These are phyloP conservation scores for Sciurus niger DNA, from an alignment of 2,113 vertebrate genomes.

Conservation along the genomic window DNA sequence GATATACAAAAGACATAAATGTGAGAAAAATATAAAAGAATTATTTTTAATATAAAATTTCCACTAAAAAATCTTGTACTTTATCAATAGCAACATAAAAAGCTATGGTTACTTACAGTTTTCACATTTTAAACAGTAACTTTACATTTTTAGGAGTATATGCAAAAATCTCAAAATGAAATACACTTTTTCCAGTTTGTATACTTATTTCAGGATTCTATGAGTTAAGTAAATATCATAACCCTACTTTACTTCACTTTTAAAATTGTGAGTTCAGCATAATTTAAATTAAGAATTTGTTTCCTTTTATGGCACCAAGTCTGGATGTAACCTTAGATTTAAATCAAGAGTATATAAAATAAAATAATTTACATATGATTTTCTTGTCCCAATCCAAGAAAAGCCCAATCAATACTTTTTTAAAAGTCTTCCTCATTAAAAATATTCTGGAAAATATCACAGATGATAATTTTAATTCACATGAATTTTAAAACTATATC, in stretches of 20 bases:
- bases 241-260: not conserved
- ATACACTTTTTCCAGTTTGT: not conserved
- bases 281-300: slow-evolving; percentile 56
- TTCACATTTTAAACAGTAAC: slow-evolving; percentile 24
- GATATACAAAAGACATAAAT: not conserved
- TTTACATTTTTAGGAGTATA: not conserved
- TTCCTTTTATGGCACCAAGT: slow-evolving; percentile 9
- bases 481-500: slow-evolving; percentile 74
- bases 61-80: slow-evolving; percentile 15
- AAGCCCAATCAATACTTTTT: slow-evolving; percentile 50
- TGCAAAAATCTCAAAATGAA: not conserved
- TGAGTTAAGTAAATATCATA: not conserved
- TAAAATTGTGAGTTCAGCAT: slow-evolving; percentile 2
- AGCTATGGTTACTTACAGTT: not conserved
- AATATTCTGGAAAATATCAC: slow-evolving; percentile 64
- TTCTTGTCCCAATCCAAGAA: slow-evolving; percentile 35
- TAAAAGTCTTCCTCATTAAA: slow-evolving; percentile 46
- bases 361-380: slow-evolving; percentile 67
- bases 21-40: not conserved
- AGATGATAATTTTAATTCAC: slow-evolving; percentile 67
- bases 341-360: slow-evolving; percentile 47
- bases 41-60: not conserved
- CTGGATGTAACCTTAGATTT: slow-evolving; percentile 39
- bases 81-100: not conserved
- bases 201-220: not conserved